phyloP scores from a whole-genome alignment of 2,113 vertebrate species.

The Theristicus caerulescens region DNA sequence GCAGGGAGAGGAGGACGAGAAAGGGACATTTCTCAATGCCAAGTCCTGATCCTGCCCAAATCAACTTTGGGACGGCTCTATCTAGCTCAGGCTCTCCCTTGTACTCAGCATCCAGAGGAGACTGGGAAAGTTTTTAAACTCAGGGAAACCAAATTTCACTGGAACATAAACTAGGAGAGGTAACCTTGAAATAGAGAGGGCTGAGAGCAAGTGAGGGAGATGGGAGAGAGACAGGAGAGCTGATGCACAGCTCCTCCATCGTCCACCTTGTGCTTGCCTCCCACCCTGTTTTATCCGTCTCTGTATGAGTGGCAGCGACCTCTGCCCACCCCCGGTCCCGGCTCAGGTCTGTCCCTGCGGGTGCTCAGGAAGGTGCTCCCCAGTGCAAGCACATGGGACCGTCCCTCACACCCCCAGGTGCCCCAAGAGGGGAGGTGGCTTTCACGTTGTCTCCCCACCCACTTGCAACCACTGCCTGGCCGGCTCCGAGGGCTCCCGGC shows the following conservation, averaged over 20 bases:
- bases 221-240: background rate
- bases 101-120: background rate
- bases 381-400: background rate
- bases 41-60: background rate
- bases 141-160: background rate
- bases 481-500: background rate
- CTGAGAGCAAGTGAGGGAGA: background rate
- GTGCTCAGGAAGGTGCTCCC: background rate
- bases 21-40: background rate
- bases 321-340: background rate
- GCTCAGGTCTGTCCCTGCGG: background rate
- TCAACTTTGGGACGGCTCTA: too few species aligned
- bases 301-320: accelerated
- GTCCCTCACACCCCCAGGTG: background rate
- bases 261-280: background rate
- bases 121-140: background rate
- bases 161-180: background rate
- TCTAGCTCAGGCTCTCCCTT: background rate
- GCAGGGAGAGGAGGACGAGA: background rate
- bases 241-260: background rate
- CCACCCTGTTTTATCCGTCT: background rate
- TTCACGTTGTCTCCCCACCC: background rate
- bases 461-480: background rate
- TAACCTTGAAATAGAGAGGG: background rate
- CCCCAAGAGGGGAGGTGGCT: background rate